Percentiles rank a stretch among this genome's conserved stretches.
Conservation (phyloP, 1,140 invertebrate genomes). For the Trichogramma pretiosum region DNA sequence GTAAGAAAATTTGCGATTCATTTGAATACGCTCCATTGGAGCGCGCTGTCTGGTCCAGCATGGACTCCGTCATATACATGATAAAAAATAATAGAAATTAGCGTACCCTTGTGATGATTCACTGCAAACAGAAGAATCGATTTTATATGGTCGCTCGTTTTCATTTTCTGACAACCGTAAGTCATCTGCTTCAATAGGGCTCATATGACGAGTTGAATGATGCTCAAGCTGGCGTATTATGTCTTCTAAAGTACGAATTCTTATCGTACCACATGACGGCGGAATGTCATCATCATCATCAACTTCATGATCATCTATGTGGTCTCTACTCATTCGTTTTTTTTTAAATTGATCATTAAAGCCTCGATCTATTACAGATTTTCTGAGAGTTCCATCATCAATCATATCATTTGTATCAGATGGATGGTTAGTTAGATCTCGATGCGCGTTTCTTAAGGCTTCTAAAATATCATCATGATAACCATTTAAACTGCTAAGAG, state of each 20-base stretch:
- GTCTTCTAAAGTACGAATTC: conserved; percentile 85
- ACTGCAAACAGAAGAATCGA: conserved; percentile 70
- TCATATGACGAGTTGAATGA: conserved; percentile 78
- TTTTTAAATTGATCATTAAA: conserved; percentile 56
- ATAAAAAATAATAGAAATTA: no score
- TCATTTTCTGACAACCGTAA: conserved; percentile 87
- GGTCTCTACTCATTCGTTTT: conserved; percentile 50
- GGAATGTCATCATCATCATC: conserved; percentile 59
- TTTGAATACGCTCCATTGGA: no score
- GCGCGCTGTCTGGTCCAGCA: no score
- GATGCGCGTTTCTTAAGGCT: conserved; percentile 71
- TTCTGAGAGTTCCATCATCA: conserved; percentile 54
- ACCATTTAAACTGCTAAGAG: conserved; percentile 77
- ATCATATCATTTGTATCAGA: conserved; percentile 51
- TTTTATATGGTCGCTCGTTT: conserved; percentile 76
- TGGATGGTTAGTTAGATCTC: conserved; percentile 51
- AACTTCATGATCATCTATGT: conserved; percentile 41
- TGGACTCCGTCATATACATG: no score
- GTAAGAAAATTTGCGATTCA: no score
- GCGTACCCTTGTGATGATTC: conserved; percentile 62
- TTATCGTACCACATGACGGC: conserved; percentile 61
- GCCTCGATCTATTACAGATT: conserved; percentile 59
- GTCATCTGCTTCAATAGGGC: conserved; percentile 81
- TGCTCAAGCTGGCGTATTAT: conserved; percentile 83
- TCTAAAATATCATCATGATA: conserved; percentile 89